phyloP scores from a whole-genome alignment of 2,888 invertebrate species.

The Artemia sp. region DNA sequence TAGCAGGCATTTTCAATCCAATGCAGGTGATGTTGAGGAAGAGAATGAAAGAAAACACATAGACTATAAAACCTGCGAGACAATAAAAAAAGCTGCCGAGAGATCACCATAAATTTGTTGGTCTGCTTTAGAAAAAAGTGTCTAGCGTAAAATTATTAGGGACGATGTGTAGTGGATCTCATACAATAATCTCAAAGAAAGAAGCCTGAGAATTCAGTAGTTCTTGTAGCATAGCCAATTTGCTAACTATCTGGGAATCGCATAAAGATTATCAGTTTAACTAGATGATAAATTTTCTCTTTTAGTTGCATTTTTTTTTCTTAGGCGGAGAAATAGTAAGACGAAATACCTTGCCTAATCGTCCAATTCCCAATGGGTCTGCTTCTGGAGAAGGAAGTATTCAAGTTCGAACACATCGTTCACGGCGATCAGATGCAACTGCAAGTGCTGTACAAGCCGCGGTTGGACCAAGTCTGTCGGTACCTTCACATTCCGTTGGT shows the following conservation, averaged over 20 bases:
- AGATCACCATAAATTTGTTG: too few species aligned
- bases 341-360: slow-evolving; percentile 11
- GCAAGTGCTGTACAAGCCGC: slow-evolving; percentile 18
- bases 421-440: slow-evolving; percentile 16
- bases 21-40: too few species aligned
- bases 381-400: background rate
- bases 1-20: too few species aligned
- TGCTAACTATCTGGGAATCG: background rate
- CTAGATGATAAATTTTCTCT: background rate
- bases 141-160: too few species aligned
- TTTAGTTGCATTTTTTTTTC: background rate
- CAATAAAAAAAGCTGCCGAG: too few species aligned
- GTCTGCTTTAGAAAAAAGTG: too few species aligned
- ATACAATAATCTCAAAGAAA: background rate
- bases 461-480: background rate
- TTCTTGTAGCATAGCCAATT: slow-evolving; percentile 2
- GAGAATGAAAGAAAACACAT: too few species aligned
- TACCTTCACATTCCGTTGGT: too few species aligned
- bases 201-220: background rate
- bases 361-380: background rate
- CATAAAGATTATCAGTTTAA: background rate
- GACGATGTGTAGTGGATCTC: too few species aligned
- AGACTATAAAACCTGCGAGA: too few species aligned
- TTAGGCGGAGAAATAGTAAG: slow-evolving; percentile 14
- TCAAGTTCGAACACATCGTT: background rate